Evolutionary conservation across 2,888 invertebrate species (phyloP).

Genomic region (Siphonodentalium dalli): DNA sequence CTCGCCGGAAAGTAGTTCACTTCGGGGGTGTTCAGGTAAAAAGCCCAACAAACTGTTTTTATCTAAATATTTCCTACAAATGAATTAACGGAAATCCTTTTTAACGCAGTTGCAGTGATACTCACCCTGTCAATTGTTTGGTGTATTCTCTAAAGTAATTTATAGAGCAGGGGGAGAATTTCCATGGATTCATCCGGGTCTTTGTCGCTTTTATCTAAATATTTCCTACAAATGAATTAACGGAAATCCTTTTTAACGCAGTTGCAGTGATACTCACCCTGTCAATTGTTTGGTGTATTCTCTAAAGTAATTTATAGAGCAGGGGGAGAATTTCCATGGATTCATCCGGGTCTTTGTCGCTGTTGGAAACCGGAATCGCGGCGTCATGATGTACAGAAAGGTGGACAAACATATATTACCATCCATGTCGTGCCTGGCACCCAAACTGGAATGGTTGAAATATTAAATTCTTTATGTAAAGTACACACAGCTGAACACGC

Average conservation of each 20-base stretch:
- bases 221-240: not conserved
- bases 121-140: constrained; percentile 26
- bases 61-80: no score
- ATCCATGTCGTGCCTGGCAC: constrained; percentile 35
- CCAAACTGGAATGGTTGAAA: constrained; percentile 30
- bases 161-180: constrained; percentile 30
- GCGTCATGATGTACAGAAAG: constrained; percentile 35
- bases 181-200: constrained; percentile 32
- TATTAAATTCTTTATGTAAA: no score
- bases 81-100: not conserved
- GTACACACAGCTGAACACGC: no score
- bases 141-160: constrained; percentile 32
- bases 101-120: not conserved
- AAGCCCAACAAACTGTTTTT: no score
- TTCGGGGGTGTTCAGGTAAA: no score
- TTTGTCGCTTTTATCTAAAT: no score
- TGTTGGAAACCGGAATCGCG: constrained; percentile 32
- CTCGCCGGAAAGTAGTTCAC: no score
- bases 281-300: constrained; percentile 28
- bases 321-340: constrained; percentile 33
- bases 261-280: constrained; percentile 13
- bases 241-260: not conserved
- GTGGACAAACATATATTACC: constrained; percentile 32
- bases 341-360: constrained; percentile 26
- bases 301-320: constrained; percentile 29